Base-by-base conservation (phyloP, 2,113 vertebrate genomes). In the Sturnus vulgaris region DNA sequence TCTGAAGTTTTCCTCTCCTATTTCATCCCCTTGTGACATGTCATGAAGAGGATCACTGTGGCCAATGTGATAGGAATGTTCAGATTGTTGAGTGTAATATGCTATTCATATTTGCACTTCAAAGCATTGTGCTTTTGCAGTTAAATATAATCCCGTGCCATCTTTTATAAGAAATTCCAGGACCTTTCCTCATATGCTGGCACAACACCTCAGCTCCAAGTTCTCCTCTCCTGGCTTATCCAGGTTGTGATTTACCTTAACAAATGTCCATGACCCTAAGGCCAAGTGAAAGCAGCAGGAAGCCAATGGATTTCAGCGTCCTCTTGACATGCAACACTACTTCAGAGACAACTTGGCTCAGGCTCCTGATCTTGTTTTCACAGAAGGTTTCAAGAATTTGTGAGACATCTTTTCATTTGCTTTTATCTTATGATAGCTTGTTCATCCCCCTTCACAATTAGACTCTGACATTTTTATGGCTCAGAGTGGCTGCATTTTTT, bases 391-490 rank as follows among this genome's bases (percentile, higher is more conserved):
- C 78, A 76, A 88, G 55, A 87, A 80, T 71, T 30, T 86, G 69
- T 64, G 75, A 80, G 63, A 82, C 71, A 90, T 69, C 16, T 0
- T 72, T 96, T 88, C 63, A 53, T 65, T 93, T 92, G 90, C 93
- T 96, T 96, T 96, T 76, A 95, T 92, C 86, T 92, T 87, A 46
- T 17, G 80, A 82, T 79, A 87, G 81, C 82, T 85, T 76, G 70
- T 84, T 95, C 81, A 92, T 30, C 39, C 66, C 39, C 23, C 50
- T 87, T 93, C 85, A 82, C 73, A 85, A 82, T 82, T 61, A 90
- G 37, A 65, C n/a, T 82, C 60, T 93, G 89, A 88, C 72, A 91
- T 35, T 94, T 92, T 63, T 75, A 55, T 80, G 80, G 92, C 92
- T 91, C 69, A 86, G 50, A 82, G 77, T 75, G 78, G 86, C 31